Evolutionary conservation across 2,797 vertebrate genomes (phyloP).

Genomic region (Syncerus caffer): DNA sequence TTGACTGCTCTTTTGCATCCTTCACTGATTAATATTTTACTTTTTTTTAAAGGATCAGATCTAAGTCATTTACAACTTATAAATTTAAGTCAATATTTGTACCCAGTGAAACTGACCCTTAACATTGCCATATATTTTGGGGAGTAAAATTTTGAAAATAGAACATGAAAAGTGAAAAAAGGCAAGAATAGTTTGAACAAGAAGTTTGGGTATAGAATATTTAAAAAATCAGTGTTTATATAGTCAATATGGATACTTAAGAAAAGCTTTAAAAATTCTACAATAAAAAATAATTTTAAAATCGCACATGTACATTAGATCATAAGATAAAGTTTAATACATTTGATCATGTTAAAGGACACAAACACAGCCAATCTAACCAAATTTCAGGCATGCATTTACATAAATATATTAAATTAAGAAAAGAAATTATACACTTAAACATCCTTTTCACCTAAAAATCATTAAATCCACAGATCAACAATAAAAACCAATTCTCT

Average conservation of each 20-base stretch:
- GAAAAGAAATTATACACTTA: conserved; percentile 86
- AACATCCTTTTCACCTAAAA: conserved; percentile 85
- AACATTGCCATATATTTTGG: conserved; percentile 53
- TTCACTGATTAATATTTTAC: neutral
- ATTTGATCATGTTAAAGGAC: conserved; percentile 85
- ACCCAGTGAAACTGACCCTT: neutral
- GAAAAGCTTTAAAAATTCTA: conserved; percentile 48
- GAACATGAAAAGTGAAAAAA: neutral
- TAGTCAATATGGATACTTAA: conserved; percentile 49
- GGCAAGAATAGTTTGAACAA: conserved; percentile 25
- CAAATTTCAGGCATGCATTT: conserved; percentile 86
- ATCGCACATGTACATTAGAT: conserved; percentile 73
- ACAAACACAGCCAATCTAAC: conserved; percentile 83
- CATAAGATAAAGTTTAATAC: conserved; percentile 85
- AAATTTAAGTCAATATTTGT: neutral
- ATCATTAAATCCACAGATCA: conserved; percentile 87
- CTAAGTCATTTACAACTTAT: neutral
- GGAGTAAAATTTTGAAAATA: conserved; percentile 57
- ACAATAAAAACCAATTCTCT: conserved; percentile 86
- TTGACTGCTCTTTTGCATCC: neutral
- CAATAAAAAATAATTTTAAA: conserved; percentile 69
- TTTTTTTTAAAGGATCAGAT: neutral
- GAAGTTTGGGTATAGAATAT: conserved; percentile 9
- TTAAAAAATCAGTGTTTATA: conserved; percentile 70
- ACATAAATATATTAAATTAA: conserved; percentile 88